phyloP scores from a whole-genome alignment of 2,113 vertebrate species.

The Manacus vitellinus region DNA sequence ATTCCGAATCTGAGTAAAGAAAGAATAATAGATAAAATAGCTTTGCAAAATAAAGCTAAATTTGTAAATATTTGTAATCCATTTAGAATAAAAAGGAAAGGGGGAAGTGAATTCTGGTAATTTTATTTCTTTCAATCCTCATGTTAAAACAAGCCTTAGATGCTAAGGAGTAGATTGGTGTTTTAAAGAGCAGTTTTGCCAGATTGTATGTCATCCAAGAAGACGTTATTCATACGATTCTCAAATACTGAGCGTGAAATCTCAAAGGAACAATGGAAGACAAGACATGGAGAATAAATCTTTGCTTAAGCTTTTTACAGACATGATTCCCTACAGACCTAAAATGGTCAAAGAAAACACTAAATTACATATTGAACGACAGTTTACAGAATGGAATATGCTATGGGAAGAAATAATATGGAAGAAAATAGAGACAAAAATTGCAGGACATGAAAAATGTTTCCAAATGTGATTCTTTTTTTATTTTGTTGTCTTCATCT shows the following conservation, averaged over 20 bases:
- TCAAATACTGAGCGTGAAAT: background rate
- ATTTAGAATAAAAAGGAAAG: background rate
- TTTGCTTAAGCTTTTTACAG: background rate
- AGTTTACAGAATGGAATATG: background rate
- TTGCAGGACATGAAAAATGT: background rate
- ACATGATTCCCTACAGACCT: background rate
- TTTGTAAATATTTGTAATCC: background rate
- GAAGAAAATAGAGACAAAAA: background rate
- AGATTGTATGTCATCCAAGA: background rate
- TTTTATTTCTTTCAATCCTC: background rate
- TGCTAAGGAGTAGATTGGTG: background rate
- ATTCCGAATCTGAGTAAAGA: background rate
- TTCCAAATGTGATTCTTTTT: background rate
- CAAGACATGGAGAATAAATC: background rate
- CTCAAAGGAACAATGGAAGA: background rate
- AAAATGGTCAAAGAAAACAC: background rate
- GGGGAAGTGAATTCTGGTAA: background rate
- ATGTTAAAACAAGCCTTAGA: background rate
- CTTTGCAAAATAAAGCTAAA: background rate
- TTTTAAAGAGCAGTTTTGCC: background rate
- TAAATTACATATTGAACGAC: background rate
- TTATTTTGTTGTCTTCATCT: background rate
- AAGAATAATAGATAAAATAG: background rate
- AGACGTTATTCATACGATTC: background rate
- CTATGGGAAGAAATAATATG: background rate